phyloP scores from a whole-genome alignment of 2,888 invertebrate genomes.

The Trichogramma dendrolimi region DNA sequence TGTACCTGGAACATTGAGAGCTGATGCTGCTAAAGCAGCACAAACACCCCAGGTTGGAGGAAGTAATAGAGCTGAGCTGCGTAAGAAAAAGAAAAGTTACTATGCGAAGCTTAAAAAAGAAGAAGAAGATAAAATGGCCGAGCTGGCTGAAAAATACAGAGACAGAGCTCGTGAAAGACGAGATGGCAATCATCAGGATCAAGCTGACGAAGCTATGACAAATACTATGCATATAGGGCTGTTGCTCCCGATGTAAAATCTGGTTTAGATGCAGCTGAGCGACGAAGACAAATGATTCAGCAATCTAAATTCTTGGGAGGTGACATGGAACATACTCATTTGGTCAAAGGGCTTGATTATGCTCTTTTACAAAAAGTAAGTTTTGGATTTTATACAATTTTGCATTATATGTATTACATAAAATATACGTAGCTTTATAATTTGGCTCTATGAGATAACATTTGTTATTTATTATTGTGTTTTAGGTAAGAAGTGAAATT shows the following conservation, averaged over 20 bases:
- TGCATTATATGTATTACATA: not conserved
- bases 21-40: slow-evolving; percentile 66
- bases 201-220: slow-evolving; percentile 77
- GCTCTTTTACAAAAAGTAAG: slow-evolving; percentile 83
- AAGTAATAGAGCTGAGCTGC: slow-evolving; percentile 66
- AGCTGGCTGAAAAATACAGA: slow-evolving; percentile 88
- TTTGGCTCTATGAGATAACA: not conserved
- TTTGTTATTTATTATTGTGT: slow-evolving; percentile 35
- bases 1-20: slow-evolving; percentile 62
- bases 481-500: slow-evolving; percentile 77
- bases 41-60: slow-evolving; percentile 46
- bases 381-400: not conserved
- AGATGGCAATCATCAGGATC: slow-evolving; percentile 78
- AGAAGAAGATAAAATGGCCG: slow-evolving; percentile 91
- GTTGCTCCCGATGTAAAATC: slow-evolving; percentile 96
- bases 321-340: slow-evolving; percentile 99
- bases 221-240: slow-evolving; percentile 83
- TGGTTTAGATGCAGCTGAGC: slow-evolving; percentile 89
- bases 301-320: slow-evolving; percentile 99
- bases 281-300: slow-evolving; percentile 89
- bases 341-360: slow-evolving; percentile 96
- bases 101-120: slow-evolving; percentile 92
- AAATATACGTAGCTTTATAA: not conserved
- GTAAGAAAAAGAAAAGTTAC: slow-evolving; percentile 90
- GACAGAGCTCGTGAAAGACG: slow-evolving; percentile 87